Conservation (phyloP, 1,140 invertebrate genomes). For the Lethrus apterus region DNA sequence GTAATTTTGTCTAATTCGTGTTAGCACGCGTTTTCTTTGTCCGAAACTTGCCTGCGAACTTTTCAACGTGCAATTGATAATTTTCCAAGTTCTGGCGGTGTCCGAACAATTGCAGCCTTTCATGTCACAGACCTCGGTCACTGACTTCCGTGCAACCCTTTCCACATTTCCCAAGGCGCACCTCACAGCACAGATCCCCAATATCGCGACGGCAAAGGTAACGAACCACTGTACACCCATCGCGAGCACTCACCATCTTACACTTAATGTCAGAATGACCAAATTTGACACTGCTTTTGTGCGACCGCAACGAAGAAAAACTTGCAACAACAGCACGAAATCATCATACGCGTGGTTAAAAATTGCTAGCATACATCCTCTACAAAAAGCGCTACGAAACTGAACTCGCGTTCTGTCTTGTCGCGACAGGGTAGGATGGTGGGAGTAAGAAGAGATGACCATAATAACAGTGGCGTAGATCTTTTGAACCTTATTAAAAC, state of each 20-base stretch:
- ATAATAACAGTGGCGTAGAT: conserved; percentile 13
- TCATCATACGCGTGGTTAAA: no score
- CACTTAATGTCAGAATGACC: no score
- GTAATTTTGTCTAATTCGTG: no score
- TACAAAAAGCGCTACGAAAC: no score
- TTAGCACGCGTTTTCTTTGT: background rate
- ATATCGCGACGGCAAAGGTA: conserved; percentile 29
- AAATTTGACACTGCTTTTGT: no score
- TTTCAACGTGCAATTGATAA: conserved; percentile 55
- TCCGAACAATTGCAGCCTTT: conserved; percentile 52
- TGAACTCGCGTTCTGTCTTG: no score
- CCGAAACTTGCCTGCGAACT: conserved; percentile 49
- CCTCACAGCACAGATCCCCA: conserved; percentile 30
- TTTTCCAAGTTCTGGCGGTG: conserved; percentile 50
- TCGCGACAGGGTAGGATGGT: conserved; percentile 2
- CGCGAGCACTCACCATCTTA: conserved; percentile 23
- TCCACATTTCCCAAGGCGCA: conserved; percentile 25
- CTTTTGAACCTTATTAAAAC: no score
- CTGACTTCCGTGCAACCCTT: conserved; percentile 29
- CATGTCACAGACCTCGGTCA: conserved; percentile 44
- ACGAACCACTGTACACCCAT: conserved; percentile 27
- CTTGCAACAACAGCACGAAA: no score
- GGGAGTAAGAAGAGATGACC: conserved; percentile 9
- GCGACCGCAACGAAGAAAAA: no score
- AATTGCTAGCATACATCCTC: no score